Evolutionary conservation across 2,888 invertebrate species (phyloP).

Genomic region (Liopterus haemorrhoidalis): DNA sequence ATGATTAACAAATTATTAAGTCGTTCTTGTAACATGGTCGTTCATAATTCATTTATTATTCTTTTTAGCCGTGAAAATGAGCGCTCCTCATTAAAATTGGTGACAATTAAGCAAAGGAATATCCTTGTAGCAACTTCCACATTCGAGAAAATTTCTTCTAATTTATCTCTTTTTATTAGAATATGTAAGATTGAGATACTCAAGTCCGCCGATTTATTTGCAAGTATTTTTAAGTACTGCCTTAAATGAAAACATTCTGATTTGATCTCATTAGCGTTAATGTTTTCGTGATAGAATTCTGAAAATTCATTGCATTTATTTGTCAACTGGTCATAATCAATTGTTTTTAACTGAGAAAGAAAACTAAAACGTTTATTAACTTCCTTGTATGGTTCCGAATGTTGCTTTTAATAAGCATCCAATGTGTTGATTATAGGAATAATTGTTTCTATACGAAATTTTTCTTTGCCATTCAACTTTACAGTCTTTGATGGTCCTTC

Average conservation of each 20-base stretch:
- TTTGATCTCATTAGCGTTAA: too few species aligned
- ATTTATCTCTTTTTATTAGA: too few species aligned
- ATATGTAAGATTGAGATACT: too few species aligned
- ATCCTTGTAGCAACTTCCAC: too few species aligned
- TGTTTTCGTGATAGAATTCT: constrained; percentile 33
- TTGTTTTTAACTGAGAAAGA: constrained; percentile 25
- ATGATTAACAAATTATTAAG: too few species aligned
- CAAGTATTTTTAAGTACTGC: constrained; percentile 34
- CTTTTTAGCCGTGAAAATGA: too few species aligned
- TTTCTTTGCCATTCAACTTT: constrained; percentile 18
- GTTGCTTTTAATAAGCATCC: constrained; percentile 31
- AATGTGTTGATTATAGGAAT: constrained; percentile 25
- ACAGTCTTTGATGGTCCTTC: too few species aligned
- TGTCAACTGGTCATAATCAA: constrained; percentile 30
- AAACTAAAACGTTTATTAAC: too few species aligned
- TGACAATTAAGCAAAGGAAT: constrained; percentile 32
- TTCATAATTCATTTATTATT: too few species aligned
- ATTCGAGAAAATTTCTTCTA: too few species aligned
- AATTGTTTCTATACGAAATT: constrained; percentile 21
- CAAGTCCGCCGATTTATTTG: constrained; percentile 34
- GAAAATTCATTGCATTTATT: constrained; percentile 25
- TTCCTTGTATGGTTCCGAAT: constrained; percentile 28
- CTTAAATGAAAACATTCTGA: too few species aligned
- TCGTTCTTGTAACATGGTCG: too few species aligned
- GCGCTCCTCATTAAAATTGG: constrained; percentile 34